phyloP scores from a whole-genome alignment of 1,140 invertebrate species.

The Cataglyphis hispanica region DNA sequence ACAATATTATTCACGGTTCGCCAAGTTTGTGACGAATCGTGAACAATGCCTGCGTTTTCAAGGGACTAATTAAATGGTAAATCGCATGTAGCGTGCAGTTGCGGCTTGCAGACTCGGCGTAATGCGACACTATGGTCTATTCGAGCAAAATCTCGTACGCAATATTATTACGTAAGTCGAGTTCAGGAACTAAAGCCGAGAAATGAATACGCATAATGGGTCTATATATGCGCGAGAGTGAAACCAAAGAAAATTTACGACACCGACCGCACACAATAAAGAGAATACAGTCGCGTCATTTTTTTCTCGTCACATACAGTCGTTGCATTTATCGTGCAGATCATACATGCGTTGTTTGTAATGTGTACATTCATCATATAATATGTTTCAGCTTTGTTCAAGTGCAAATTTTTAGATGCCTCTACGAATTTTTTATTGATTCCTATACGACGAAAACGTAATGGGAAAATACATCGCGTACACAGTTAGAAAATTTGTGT shows the following conservation, averaged over 20 bases:
- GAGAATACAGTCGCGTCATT: not conserved
- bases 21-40: not conserved
- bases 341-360: not conserved
- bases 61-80: slow-evolving; percentile 29
- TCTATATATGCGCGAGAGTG: not conserved
- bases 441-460: not conserved
- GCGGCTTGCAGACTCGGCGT: not conserved
- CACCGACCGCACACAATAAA: slow-evolving; percentile 7
- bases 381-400: not conserved
- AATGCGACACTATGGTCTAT: slow-evolving; percentile 21
- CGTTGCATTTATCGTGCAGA: not conserved
- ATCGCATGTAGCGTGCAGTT: not conserved
- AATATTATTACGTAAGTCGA: slow-evolving; percentile 45
- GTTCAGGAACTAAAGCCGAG: slow-evolving; percentile 34
- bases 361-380: slow-evolving; percentile 3
- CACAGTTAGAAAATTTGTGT: not conserved
- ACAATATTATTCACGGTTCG: no score
- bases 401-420: not conserved
- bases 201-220: slow-evolving; percentile 42
- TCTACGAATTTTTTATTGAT: slow-evolving; percentile 22
- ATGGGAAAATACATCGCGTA: not conserved
- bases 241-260: slow-evolving; percentile 16
- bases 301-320: slow-evolving; percentile 33
- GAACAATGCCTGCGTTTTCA: not conserved
- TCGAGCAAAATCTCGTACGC: slow-evolving; percentile 31